These are phyloP conservation scores for Paradoxurus hermaphroditus DNA, from an alignment of 2,113 vertebrate genomes.

Conservation along the genomic window DNA sequence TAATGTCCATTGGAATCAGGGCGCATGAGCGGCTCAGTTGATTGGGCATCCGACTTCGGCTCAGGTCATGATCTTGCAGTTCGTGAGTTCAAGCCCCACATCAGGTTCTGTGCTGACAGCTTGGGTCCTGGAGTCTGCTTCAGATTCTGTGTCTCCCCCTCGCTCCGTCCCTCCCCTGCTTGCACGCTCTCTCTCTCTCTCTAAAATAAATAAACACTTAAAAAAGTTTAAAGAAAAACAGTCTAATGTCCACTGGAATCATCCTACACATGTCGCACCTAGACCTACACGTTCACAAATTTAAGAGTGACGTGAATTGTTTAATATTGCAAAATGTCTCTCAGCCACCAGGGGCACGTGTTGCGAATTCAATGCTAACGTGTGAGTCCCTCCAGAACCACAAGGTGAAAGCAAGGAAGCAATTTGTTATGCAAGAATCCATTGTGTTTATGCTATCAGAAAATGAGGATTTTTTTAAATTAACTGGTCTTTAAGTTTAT, in stretches of 20 bases:
- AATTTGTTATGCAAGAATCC: neutral
- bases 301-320: neutral
- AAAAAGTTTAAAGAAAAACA: no score
- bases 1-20: neutral
- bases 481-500: neutral
- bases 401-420: neutral
- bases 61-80: no score
- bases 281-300: neutral
- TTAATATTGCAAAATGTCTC: neutral
- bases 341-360: neutral
- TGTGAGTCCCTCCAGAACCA: neutral
- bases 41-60: no score
- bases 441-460: neutral
- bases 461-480: neutral
- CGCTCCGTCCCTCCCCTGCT: no score
- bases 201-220: no score
- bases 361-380: neutral
- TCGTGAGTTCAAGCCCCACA: no score
- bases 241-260: neutral
- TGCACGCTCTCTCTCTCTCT: no score
- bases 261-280: neutral
- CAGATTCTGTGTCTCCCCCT: no score
- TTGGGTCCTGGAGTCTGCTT: no score
- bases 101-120: no score
- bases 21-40: no score